phyloP scores from a whole-genome alignment of 2,113 vertebrate species.

The Jacana jacana region DNA sequence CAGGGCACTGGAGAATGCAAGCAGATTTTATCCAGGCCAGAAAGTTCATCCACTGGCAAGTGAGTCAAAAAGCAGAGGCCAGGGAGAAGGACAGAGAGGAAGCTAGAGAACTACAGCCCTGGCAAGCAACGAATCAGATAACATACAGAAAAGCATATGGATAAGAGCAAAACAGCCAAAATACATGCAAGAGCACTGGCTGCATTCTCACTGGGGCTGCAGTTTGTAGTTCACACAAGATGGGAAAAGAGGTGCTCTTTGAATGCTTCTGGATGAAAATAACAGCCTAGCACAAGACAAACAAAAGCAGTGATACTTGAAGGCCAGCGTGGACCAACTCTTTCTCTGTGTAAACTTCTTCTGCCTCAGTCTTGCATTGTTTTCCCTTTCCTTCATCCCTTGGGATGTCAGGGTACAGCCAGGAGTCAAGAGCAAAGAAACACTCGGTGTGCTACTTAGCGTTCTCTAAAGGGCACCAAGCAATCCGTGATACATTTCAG shows the following conservation, averaged over 20 bases:
- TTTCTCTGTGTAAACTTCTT: neutral
- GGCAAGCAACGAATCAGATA: neutral
- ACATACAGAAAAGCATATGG: neutral
- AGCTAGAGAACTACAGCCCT: neutral
- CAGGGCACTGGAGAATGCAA: neutral
- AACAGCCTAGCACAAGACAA: neutral
- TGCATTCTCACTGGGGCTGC: neutral
- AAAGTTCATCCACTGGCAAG: neutral
- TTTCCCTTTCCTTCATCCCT: neutral
- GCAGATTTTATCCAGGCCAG: neutral
- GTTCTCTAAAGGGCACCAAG: constrained; percentile 31
- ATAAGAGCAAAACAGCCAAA: neutral
- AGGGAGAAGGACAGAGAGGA: neutral
- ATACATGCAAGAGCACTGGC: neutral
- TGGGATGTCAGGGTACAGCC: neutral
- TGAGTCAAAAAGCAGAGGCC: neutral
- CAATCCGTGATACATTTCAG: constrained; percentile 29
- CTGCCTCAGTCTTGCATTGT: neutral
- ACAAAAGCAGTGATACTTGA: neutral
- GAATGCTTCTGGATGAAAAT: neutral
- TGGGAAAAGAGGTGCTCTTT: neutral
- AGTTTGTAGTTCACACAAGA: neutral
- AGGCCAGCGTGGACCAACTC: neutral
- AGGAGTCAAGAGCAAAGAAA: neutral
- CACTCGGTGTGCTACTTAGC: neutral